These are phyloP conservation scores for Apaloderma vittatum DNA, from an alignment of 2,113 vertebrate genomes.

Conservation along the genomic window DNA sequence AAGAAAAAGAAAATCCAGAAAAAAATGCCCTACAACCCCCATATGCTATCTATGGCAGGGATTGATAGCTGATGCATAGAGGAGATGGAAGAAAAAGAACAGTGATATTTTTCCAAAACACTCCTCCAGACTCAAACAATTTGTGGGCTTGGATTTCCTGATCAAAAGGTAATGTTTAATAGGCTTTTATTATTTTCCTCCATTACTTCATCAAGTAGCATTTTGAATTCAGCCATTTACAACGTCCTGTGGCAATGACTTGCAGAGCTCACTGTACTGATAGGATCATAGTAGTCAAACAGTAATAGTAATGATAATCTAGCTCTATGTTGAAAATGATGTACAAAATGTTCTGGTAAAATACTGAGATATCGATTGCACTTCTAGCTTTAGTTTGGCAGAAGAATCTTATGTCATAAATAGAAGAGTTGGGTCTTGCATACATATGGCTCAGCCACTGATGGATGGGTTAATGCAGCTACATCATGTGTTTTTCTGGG, in stretches of 20 bases:
- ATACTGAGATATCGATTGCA: background rate
- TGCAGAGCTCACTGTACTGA: background rate
- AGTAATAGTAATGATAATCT: background rate
- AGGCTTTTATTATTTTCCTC: background rate
- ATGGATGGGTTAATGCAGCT: background rate
- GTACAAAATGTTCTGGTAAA: background rate
- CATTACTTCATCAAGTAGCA: background rate
- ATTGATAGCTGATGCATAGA: background rate
- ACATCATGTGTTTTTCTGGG: fast-evolving
- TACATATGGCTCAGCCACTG: background rate
- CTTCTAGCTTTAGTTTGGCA: background rate
- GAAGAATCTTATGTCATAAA: background rate
- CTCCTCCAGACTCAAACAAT: background rate
- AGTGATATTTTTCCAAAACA: background rate
- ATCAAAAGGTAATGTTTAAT: background rate
- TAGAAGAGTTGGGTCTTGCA: background rate
- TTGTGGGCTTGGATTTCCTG: constrained; percentile 4
- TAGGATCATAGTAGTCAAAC: background rate
- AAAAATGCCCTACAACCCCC: background rate
- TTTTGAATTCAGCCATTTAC: background rate
- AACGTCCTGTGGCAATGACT: background rate
- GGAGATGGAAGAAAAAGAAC: background rate
- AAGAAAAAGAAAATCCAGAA: background rate
- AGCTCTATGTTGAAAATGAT: background rate
- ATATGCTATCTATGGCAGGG: background rate